Base-by-base conservation (phyloP, 2,797 vertebrate species). In the Acanthornis magna region DNA sequence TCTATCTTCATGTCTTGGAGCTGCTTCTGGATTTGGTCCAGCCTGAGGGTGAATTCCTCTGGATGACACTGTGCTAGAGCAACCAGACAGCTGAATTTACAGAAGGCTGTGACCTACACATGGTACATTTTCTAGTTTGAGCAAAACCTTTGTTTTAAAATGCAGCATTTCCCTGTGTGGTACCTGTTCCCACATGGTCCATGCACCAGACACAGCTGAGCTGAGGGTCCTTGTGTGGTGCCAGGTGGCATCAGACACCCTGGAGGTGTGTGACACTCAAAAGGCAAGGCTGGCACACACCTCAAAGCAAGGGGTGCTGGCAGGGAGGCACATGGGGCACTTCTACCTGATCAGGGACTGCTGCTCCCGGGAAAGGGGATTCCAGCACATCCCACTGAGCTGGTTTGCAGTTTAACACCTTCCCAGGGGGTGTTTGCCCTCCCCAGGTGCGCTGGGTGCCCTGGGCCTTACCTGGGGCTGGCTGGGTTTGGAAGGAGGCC, bases 1-100 rank as follows among this genome's bases (percentile, higher is more conserved):
- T 93, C 88, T 12, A 95, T 98, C 93, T 97, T 98, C 70, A 99
- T 65, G 57, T 98, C 98, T 4, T 97, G 97, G 91, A 99, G 98
- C 92, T 98, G 95, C 77, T 72, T 88, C 97, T 99, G 98, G 17
- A 99, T 99, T 95, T 97, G 98, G 27, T 94, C 95, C 54, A 99
- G 98, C 72, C 92, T 98, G 40, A 97, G 96, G 79, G 89, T 97
- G 50, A 99, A 94, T 60, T 98, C 98, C 63, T 98, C 98, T 53
- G 98, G 97, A 2, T 97, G 97, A 80, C 98, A 99, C 74, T 98
- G 97, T 22, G 98, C 98, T 99, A 88, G 68, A 91, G 80, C 60
- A 85, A 94, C 4, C 61, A 78, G 91, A 95, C 12, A 95, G 70
- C 15, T 32, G 53, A 17, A 10, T 16, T 88, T 54, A 83, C 30